A percentile compares a stretch with the other conserved stretches of the same genome.
Conservation (phyloP, 2,888 invertebrate genomes). For the Netelia virgata region DNA sequence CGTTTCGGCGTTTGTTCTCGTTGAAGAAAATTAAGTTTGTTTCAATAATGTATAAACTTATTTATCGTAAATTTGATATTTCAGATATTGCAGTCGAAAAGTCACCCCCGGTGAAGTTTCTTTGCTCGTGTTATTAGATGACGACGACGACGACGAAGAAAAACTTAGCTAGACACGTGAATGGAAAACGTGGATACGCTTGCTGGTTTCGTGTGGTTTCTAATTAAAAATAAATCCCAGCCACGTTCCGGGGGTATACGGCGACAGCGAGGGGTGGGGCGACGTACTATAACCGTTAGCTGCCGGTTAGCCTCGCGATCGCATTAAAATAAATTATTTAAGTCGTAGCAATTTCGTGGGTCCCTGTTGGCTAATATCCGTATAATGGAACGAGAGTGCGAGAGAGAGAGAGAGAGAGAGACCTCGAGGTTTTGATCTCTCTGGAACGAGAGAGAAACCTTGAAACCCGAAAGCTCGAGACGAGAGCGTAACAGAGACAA, state of each 20-base stretch:
- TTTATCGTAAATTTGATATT: too few species aligned
- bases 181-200: slow-evolving; percentile 9
- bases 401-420: slow-evolving; percentile 63
- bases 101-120: too few species aligned
- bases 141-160: neutral
- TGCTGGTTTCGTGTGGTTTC: slow-evolving; percentile 66
- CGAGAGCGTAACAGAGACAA: slow-evolving; percentile 53
- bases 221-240: slow-evolving; percentile 81
- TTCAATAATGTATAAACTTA: too few species aligned
- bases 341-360: slow-evolving; percentile 83
- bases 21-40: too few species aligned
- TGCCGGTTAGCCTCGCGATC: slow-evolving; percentile 80
- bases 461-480: slow-evolving; percentile 47
- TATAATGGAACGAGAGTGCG: slow-evolving; percentile 81
- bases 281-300: slow-evolving; percentile 77
- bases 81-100: too few species aligned
- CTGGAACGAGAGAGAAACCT: slow-evolving; percentile 50
- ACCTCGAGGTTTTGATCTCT: slow-evolving; percentile 53
- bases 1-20: too few species aligned
- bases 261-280: slow-evolving; percentile 64
- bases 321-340: slow-evolving; percentile 84
- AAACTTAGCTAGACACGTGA: slow-evolving; percentile 18
- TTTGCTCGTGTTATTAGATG: neutral
- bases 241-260: slow-evolving; percentile 48
- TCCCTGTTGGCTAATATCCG: slow-evolving; percentile 84